Percentiles rank a stretch among this genome's conserved stretches.
These are phyloP conservation scores for Misgurnus mizolepis DNA, from an alignment of 2,113 vertebrate genomes.

Conservation along the genomic window DNA sequence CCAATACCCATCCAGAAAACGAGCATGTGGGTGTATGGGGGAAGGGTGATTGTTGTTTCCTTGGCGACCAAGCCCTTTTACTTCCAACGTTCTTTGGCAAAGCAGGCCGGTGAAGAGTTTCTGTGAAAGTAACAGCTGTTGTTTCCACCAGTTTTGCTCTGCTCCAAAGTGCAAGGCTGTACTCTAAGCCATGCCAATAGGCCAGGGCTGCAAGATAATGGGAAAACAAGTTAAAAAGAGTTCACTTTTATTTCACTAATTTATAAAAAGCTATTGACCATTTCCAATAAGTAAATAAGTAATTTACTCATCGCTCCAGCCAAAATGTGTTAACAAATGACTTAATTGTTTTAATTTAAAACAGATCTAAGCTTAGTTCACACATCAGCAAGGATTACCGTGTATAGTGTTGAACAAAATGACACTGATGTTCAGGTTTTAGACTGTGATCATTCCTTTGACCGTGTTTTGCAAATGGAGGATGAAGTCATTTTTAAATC, in stretches of 20 bases:
- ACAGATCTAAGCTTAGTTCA: conserved; percentile 5
- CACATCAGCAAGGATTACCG: not conserved
- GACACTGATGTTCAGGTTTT: not conserved
- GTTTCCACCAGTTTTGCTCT: conserved; percentile 65
- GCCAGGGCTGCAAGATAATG: conserved; percentile 60
- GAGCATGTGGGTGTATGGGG: conserved; percentile 52
- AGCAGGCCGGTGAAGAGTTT: conserved; percentile 81
- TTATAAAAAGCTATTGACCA: not conserved
- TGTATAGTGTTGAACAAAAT: not conserved
- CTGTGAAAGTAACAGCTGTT: conserved; percentile 95
- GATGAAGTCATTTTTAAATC: not conserved
- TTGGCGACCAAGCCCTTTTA: conserved; percentile 74
- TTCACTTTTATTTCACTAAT: conserved; percentile 22
- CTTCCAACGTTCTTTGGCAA: conserved; percentile 54
- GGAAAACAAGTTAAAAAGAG: conserved; percentile 29
- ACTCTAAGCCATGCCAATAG: conserved; percentile 67
- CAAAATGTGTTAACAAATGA: conserved; percentile 50
- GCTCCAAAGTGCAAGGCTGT: conserved; percentile 68
- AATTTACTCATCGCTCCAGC: conserved; percentile 33
- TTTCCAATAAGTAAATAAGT: conserved; percentile 15
- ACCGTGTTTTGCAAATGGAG: not conserved
- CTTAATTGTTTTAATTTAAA: conserved; percentile 25
- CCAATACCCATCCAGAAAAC: conserved; percentile 73
- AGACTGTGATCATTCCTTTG: not conserved
- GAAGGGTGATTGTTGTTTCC: conserved; percentile 71